A percentile compares a stretch with the other conserved stretches of the same genome.
phyloP scores from a whole-genome alignment of 2,113 vertebrate species.

The Pantherophis guttatus region DNA sequence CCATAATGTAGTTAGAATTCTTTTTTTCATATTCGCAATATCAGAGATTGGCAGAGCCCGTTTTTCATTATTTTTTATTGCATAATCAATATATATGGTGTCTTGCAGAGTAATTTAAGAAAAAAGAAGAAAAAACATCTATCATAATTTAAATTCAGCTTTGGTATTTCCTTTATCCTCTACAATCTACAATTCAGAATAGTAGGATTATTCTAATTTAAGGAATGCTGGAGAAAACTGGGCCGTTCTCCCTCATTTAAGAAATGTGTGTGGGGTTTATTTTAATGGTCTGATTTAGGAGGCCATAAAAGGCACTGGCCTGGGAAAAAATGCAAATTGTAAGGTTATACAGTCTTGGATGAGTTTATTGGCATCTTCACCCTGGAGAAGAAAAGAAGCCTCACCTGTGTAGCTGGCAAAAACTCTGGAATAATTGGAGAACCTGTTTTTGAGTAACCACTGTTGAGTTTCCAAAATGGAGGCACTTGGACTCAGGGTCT shows the following conservation, averaged over 20 bases:
- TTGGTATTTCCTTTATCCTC: neutral
- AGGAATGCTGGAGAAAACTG: neutral
- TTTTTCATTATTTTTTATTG: neutral
- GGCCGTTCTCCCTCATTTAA: neutral
- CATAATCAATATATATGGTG: neutral
- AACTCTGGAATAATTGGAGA: constrained; percentile 46
- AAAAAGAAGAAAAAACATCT: neutral
- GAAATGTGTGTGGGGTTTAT: neutral
- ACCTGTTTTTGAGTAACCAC: constrained; percentile 55
- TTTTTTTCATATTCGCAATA: neutral
- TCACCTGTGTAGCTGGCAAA: constrained; percentile 63
- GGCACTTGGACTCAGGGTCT: constrained; percentile 51
- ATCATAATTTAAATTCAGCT: neutral
- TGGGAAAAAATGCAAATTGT: neutral
- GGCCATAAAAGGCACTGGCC: neutral
- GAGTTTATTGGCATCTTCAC: too few species aligned
- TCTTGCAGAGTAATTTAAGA: neutral
- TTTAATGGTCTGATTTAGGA: neutral
- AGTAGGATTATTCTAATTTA: neutral
- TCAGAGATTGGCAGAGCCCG: neutral
- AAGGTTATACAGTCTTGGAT: neutral
- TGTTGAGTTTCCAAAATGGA: constrained; percentile 62
- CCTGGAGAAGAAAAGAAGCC: neutral
- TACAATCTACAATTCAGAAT: neutral
- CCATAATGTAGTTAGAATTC: neutral